Conservation (phyloP, 1,140 invertebrate species). For the Araneus ventricosus region DNA sequence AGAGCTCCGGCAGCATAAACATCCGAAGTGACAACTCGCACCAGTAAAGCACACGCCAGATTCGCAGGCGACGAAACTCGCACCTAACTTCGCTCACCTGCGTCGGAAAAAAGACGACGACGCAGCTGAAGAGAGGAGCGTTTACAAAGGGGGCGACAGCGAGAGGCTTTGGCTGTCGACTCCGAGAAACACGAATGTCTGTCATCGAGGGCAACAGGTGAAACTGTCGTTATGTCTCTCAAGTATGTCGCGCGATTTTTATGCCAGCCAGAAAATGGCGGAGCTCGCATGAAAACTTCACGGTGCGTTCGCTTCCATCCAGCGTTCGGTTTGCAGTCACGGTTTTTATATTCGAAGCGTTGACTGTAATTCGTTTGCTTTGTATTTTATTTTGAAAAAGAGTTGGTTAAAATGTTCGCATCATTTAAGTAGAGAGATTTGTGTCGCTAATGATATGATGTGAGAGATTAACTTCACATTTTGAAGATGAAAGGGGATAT, state of each 20-base stretch:
- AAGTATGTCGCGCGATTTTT: neutral
- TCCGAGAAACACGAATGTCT: conserved; percentile 5
- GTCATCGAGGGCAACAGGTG: conserved; percentile 65
- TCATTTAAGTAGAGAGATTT: neutral
- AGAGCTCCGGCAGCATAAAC: neutral
- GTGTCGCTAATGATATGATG: neutral
- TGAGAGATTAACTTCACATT: neutral
- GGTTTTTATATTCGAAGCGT: neutral
- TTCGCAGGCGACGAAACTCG: neutral
- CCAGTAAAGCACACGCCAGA: neutral
- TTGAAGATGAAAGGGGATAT: too few species aligned
- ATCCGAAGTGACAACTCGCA: neutral
- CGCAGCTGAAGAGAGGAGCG: neutral
- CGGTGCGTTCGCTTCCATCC: neutral
- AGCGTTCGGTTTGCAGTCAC: neutral
- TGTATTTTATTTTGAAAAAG: neutral
- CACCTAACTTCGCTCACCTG: neutral
- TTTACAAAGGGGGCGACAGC: conserved; percentile 26
- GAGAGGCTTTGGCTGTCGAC: conserved; percentile 49
- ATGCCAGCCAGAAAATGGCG: neutral
- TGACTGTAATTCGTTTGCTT: neutral
- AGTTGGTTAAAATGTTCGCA: neutral
- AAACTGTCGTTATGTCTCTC: conserved; percentile 20
- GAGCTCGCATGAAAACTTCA: neutral
- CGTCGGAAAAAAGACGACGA: neutral